Conservation (phyloP, 2,888 invertebrate species). For the Lomographa bimaculata region DNA sequence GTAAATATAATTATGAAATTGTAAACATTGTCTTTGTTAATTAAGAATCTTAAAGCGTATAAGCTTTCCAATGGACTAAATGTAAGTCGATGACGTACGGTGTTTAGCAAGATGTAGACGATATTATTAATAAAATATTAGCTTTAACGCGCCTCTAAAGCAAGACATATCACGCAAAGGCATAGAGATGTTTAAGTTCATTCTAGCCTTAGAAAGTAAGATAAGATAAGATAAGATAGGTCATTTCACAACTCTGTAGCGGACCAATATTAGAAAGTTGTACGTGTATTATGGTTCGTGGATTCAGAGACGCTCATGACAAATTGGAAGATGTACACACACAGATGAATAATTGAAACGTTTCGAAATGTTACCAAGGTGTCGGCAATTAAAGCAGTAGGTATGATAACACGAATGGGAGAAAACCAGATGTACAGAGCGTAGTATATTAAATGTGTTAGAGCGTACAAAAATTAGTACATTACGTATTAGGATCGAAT, state of each 20-base stretch:
- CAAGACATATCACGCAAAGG: slow-evolving; percentile 82
- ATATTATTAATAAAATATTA: slow-evolving; percentile 45
- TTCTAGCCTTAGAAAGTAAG: slow-evolving; percentile 63
- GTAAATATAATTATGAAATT: slow-evolving; percentile 38
- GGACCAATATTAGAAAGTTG: slow-evolving; percentile 84
- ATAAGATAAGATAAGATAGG: slow-evolving; percentile 65
- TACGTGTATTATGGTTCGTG: slow-evolving; percentile 69
- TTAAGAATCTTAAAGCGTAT: slow-evolving; percentile 40
- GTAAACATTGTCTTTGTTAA: slow-evolving; percentile 50
- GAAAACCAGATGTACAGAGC: slow-evolving; percentile 49
- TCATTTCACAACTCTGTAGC: slow-evolving; percentile 80
- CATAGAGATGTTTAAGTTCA: slow-evolving; percentile 76
- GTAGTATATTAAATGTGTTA: slow-evolving; percentile 65
- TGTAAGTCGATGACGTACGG: slow-evolving; percentile 39
- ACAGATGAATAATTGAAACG: no score
- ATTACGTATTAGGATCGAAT: slow-evolving; percentile 60
- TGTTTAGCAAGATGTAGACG: slow-evolving; percentile 46
- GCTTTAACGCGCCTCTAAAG: slow-evolving; percentile 77
- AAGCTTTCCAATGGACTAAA: slow-evolving; percentile 39
- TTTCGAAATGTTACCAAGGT: no score
- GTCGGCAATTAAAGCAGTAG: no score
- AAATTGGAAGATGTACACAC: no score
- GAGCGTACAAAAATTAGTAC: slow-evolving; percentile 61
- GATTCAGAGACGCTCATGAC: slow-evolving; percentile 30
- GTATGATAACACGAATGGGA: slow-evolving; percentile 14